phyloP scores from a whole-genome alignment of 2,888 invertebrate genomes.

The Theretra japonica region DNA sequence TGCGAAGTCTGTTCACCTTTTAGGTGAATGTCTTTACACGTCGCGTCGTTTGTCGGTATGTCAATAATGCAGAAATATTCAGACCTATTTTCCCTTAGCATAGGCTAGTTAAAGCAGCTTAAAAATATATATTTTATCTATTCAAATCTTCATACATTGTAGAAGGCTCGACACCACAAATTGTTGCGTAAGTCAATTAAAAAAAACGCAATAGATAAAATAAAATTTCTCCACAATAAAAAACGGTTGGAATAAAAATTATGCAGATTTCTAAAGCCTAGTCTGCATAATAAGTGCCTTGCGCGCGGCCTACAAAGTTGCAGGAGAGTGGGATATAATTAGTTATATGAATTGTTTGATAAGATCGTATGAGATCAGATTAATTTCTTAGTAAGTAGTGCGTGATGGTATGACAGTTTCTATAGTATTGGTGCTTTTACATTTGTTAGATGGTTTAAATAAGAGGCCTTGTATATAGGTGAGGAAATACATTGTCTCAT shows the following conservation, averaged over 20 bases:
- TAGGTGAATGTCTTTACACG: too few species aligned
- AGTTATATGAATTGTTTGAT: constrained; percentile 23
- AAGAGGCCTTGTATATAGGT: constrained; percentile 1
- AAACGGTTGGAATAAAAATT: not conserved
- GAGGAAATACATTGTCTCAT: not conserved
- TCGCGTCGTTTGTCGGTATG: too few species aligned
- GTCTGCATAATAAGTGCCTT: constrained; percentile 4
- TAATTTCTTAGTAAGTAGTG: constrained; percentile 17
- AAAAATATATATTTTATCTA: too few species aligned
- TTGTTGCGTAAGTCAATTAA: too few species aligned
- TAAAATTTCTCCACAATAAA: too few species aligned
- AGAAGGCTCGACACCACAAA: too few species aligned
- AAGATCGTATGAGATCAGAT: constrained; percentile 17
- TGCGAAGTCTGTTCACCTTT: too few species aligned
- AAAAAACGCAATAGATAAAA: too few species aligned
- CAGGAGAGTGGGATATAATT: constrained; percentile 4
- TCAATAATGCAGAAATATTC: too few species aligned
- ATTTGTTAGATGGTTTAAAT: not conserved
- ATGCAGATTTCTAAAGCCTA: constrained; percentile 16
- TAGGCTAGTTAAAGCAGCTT: too few species aligned
- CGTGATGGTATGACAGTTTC: constrained; percentile 25
- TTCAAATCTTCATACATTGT: too few species aligned
- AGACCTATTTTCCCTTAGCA: too few species aligned
- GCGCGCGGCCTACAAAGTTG: constrained; percentile 10
- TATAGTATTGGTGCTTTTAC: constrained; percentile 22